Evolutionary conservation across 2,113 vertebrate species (phyloP), one percentile per base, ranked within the genome.

Genomic region (Clinocottus analis): DNA sequence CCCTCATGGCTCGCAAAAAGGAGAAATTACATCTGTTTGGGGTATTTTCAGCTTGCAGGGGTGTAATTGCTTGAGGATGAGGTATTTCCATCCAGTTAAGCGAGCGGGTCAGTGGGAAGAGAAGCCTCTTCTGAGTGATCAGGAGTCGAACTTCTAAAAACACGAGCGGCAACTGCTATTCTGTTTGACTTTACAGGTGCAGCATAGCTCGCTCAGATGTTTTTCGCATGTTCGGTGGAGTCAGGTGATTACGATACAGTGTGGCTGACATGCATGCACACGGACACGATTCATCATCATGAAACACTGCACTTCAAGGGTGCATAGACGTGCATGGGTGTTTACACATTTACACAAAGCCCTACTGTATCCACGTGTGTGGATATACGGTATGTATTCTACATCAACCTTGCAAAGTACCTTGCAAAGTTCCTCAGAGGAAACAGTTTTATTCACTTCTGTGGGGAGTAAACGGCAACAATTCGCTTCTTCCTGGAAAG

Each of bases 11-110:
- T 68, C 13, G 53, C 67, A 65, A 71, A 39, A 37, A 43, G 41
- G 70, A 55, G 83, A 84, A 51, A 11, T 29, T 60, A 82, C 77
- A 86, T 87, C 81, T 91, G 88, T 74, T 90, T 68, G 82, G 71
- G 81, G 62, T 78, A 72, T 87, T 85, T 79, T 51, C 72, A 51
- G 72, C 55, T 71, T 65, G 69, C 23, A 41, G 8, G 35, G 45
- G 39, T 58, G 59, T 80, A 78, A 84, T 81, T 78, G 76, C 79
- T 78, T 43, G 53, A 76, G 83, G 67, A 74, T 53, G 41, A 77
- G 65, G 68, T 87, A 75, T 89, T 90, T 89, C 85, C 68, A 84
- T 63, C 29, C 45, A 79, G 77, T 64, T 55, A 66, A 71, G 55
- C 16, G 39, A 43, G 69, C 45, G 8, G 78, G 37, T 61, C 23